These are phyloP conservation scores for Epistrophe eligans DNA, from an alignment of 2,888 invertebrate genomes.

Conservation along the genomic window DNA sequence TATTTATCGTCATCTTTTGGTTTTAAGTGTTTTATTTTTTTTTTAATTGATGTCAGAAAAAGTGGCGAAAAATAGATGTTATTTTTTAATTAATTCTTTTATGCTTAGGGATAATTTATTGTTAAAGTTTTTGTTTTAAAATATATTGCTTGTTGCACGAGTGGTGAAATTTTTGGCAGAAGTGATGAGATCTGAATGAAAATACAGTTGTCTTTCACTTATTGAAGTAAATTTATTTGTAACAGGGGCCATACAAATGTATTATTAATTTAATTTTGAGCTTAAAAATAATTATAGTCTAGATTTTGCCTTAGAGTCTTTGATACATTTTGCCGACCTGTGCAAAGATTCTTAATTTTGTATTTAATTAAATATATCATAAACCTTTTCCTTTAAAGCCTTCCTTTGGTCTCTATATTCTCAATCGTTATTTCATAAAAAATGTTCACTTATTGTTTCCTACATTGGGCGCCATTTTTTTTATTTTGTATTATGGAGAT, in stretches of 20 bases:
- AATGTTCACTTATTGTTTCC: too few relatives aligned
- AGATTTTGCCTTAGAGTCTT: too few relatives aligned
- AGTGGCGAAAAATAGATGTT: constrained; percentile 1
- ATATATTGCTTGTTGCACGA: neutral
- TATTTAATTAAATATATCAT: too few relatives aligned
- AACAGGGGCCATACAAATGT: neutral
- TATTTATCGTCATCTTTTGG: neutral
- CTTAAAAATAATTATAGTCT: too few relatives aligned
- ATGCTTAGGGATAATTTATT: neutral
- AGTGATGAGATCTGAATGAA: neutral
- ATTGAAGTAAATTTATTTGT: neutral
- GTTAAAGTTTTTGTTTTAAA: neutral
- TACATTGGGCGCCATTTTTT: too few relatives aligned
- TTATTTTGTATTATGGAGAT: too few relatives aligned
- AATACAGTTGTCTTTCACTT: neutral
- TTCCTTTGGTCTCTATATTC: too few relatives aligned
- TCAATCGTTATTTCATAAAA: too few relatives aligned
- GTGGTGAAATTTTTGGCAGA: neutral
- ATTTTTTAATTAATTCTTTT: neutral
- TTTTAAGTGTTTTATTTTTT: neutral
- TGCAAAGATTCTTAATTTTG: too few relatives aligned
- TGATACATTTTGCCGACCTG: too few relatives aligned
- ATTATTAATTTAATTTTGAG: neutral
- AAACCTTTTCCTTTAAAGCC: too few relatives aligned
- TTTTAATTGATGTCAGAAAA: neutral